phyloP scores from a whole-genome alignment of 2,797 vertebrate genomes.

The Chaetophractus vellerosus region DNA sequence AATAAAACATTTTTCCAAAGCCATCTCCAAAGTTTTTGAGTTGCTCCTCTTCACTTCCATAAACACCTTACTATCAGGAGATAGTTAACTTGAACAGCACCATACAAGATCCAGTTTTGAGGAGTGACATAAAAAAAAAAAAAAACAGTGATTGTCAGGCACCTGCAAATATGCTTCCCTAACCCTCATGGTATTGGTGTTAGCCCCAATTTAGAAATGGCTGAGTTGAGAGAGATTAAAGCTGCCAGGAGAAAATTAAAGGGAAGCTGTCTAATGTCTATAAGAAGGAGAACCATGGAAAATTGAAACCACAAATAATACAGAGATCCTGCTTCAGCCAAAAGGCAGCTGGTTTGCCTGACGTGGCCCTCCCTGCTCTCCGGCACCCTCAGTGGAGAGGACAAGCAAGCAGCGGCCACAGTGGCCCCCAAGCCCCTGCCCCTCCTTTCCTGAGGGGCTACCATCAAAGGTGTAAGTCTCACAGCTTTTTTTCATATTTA shows the following conservation, averaged over 20 bases:
- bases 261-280: constrained; percentile 63
- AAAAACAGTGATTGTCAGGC: neutral
- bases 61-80: neutral
- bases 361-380: neutral
- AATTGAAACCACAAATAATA: constrained; percentile 57
- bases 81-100: neutral
- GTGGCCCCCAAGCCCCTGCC: neutral
- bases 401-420: neutral
- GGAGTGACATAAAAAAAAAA: neutral
- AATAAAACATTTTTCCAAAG: neutral
- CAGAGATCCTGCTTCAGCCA: neutral
- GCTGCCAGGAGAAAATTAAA: constrained; percentile 75
- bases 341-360: neutral
- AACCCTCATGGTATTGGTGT: constrained; percentile 51
- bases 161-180: constrained; percentile 42
- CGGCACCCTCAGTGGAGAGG: neutral
- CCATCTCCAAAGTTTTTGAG: neutral
- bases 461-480: neutral
- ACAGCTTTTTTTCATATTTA: neutral
- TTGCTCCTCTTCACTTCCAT: neutral
- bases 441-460: neutral
- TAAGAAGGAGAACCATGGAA: constrained; percentile 35
- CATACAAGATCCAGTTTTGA: neutral
- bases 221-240: constrained; percentile 68
- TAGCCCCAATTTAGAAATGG: constrained; percentile 68